Base-by-base conservation (phyloP, 2,113 vertebrate genomes). In the Zootoca vivipara region DNA sequence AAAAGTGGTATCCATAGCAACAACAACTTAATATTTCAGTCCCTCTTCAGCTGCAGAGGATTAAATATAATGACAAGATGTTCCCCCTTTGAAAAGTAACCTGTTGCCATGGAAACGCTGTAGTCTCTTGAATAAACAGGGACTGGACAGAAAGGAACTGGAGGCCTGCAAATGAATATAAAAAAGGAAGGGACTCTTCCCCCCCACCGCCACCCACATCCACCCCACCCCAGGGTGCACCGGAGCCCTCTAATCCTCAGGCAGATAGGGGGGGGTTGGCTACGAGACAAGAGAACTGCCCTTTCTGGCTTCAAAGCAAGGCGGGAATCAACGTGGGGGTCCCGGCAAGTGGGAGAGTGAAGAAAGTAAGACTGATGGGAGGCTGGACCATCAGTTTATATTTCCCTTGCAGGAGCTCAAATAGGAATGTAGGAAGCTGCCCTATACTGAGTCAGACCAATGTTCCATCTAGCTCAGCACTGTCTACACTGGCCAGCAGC, bases 51-150 rank as follows among this genome's bases (percentile, higher is more conserved):
- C 98, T 98, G 98, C 98, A 98, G 96, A 95, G 98, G 98, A 99
- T 99, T 99, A 99, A 99, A 99, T 98, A 98, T 99, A 99, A 99
- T 99, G 99, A 99, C 99, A 99, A 99, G 98, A 99, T 98, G 98
- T 98, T 98, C 98, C 97, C 97, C 86, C 82, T 99, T 98, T 98
- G 97, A 98, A 98, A 98, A 99, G 98, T 97, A 96, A 97, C 98
- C 96, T 90, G 98, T 98, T 98, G 97, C 98, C 97, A 98, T 96
- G 98, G 97, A 96, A 98, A 99, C 98, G 46, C 96, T 96, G 95
- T 97, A 95, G 92, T 94, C 96, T 94, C 94, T 95, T 94, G 97
- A 96, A 96, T 97, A 97, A 97, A 97, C 96, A 97, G 95, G 95
- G 95, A 93, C 95, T 93, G 96, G 96, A 95, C 97, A 96, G 96